Conservation (phyloP, 2,797 vertebrate species). For the Decapterus maruadsi region DNA sequence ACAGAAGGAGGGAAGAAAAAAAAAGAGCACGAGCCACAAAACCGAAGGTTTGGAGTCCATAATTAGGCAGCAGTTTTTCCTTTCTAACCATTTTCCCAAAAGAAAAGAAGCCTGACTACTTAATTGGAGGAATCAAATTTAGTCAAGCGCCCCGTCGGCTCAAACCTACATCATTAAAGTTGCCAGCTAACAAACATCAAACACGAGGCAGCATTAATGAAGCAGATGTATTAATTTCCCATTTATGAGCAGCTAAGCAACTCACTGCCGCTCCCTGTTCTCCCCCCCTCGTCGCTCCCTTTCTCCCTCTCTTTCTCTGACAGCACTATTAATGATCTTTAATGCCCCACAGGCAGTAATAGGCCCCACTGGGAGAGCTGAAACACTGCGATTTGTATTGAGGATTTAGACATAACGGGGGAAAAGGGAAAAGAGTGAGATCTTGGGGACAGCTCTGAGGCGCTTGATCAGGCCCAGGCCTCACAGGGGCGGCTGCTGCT, state of each 20-base stretch:
- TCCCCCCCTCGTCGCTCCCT: constrained; percentile 64
- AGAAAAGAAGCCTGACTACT: constrained; percentile 90
- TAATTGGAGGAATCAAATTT: constrained; percentile 92
- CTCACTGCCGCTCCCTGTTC: constrained; percentile 82
- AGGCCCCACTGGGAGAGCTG: constrained; percentile 96
- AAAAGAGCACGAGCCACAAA: constrained; percentile 68
- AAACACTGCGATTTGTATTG: constrained; percentile 99
- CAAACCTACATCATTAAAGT: constrained; percentile 95
- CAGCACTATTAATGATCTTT: constrained; percentile 99
- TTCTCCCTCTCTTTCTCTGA: constrained; percentile 87
- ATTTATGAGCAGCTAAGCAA: constrained; percentile 95
- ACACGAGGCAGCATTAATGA: constrained; percentile 93
- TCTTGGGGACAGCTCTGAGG: constrained; percentile 86
- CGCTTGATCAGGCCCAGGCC: constrained; percentile 91
- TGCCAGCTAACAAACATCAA: constrained; percentile 94
- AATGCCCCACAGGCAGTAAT: constrained; percentile 99
- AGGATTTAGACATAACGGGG: constrained; percentile 97
- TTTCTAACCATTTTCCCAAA: constrained; percentile 85
- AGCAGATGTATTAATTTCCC: constrained; percentile 98
- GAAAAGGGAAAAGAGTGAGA: constrained; percentile 69
- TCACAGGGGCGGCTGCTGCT: constrained; percentile 83
- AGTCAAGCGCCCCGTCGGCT: constrained; percentile 88
- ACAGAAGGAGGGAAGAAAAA: constrained; percentile 14
- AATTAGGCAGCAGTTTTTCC: constrained; percentile 87
- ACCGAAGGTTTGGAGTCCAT: constrained; percentile 86